phyloP scores from a whole-genome alignment of 2,113 vertebrate genomes.

The Pollimyrus isidori region DNA sequence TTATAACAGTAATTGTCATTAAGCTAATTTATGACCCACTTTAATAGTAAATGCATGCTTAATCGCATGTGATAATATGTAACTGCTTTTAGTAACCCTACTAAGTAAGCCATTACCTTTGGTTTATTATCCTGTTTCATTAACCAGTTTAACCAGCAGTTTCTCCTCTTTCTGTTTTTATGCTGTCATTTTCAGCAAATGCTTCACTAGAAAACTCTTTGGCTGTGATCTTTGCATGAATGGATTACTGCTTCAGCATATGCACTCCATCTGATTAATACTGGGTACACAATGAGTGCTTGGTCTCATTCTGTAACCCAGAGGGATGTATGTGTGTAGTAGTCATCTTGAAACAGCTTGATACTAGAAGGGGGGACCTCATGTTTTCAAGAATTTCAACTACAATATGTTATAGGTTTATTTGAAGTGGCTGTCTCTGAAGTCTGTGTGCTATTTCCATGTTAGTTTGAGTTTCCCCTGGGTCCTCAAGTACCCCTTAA shows the following conservation, averaged over 20 bases:
- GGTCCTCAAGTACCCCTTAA: not conserved
- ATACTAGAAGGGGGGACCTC: not conserved
- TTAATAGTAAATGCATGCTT: not conserved
- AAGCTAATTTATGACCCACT: not conserved
- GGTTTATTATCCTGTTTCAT: not conserved
- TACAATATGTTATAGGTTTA: not conserved
- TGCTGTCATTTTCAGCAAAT: not conserved
- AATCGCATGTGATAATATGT: not conserved
- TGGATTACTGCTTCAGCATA: not conserved
- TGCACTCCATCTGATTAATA: too few relatives aligned
- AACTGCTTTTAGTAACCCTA: not conserved
- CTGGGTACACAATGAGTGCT: not conserved
- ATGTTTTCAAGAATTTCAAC: not conserved
- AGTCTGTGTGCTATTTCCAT: not conserved
- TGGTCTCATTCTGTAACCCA: not conserved
- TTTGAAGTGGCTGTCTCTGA: not conserved
- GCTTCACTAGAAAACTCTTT: not conserved
- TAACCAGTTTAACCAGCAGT: not conserved
- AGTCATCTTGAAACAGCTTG: not conserved
- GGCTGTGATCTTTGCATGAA: not conserved
- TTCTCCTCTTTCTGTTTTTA: not conserved
- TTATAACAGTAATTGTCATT: not conserved
- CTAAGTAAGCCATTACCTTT: not conserved
- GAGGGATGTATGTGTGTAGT: not conserved
- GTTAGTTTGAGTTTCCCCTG: not conserved